These are phyloP conservation scores for Antigone vipio DNA, from an alignment of 2,113 vertebrate genomes.

Conservation along the genomic window DNA sequence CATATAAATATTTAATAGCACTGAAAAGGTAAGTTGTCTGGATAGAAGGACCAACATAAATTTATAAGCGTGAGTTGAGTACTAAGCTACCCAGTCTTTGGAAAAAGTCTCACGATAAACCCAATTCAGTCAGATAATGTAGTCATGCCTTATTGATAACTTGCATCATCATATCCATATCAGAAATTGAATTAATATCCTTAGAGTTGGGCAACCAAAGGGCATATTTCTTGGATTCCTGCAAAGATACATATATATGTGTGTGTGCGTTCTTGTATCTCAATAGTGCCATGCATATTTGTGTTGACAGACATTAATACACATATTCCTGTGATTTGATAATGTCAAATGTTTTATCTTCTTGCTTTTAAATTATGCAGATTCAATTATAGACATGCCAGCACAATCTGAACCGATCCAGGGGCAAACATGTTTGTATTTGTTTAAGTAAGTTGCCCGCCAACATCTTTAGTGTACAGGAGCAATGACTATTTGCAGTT, in stretches of 20 bases:
- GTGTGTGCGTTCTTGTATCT: neutral
- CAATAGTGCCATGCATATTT: neutral
- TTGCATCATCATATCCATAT: neutral
- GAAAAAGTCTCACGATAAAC: neutral
- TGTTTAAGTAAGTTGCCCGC: neutral
- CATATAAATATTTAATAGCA: slow-evolving; percentile 7
- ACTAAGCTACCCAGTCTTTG: neutral
- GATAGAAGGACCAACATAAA: neutral
- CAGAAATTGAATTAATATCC: neutral
- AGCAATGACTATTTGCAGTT: neutral
- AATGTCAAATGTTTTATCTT: neutral
- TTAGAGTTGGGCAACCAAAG: neutral
- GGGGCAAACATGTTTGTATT: neutral
- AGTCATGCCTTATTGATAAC: neutral
- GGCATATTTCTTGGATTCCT: neutral
- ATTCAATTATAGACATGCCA: neutral
- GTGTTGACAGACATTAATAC: neutral
- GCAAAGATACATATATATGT: neutral
- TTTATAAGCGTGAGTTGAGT: neutral
- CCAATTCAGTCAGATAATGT: neutral
- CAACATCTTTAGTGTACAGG: neutral
- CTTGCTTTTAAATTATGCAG: neutral
- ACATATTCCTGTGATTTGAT: neutral
- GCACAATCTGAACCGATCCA: neutral
- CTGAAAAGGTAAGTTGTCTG: neutral